Evolutionary conservation across 2,113 vertebrate species (phyloP).

Genomic region (Dolichallabes microphthalmus): DNA sequence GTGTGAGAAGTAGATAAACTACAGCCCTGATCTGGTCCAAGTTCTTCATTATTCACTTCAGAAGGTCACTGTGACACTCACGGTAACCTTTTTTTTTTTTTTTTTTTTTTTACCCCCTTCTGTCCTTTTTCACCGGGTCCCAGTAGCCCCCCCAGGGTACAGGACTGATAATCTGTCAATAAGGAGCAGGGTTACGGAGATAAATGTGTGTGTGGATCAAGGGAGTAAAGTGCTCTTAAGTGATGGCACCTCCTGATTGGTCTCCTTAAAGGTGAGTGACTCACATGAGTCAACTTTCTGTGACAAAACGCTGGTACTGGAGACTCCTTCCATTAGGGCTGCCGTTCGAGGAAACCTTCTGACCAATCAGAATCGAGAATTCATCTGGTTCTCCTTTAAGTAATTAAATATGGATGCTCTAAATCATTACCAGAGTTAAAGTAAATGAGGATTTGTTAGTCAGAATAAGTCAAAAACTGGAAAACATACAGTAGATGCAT

Average conservation of each 20-base stretch:
- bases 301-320: background rate
- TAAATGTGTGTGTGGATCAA: background rate
- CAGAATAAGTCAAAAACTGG: background rate
- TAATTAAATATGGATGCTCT: background rate
- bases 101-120: no score
- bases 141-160: constrained; percentile 2
- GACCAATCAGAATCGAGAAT: background rate
- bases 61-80: constrained; percentile 28
- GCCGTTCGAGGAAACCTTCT: background rate
- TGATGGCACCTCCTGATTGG: background rate
- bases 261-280: background rate
- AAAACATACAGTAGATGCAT: background rate
- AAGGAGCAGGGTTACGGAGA: background rate
- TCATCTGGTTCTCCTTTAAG: background rate
- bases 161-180: constrained; percentile 24
- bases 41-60: constrained; percentile 47
- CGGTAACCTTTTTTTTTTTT: background rate
- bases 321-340: background rate
- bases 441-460: background rate
- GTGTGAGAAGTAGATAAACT: constrained; percentile 42
- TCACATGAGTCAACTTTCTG: background rate
- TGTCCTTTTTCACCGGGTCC: constrained; percentile 29
- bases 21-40: constrained; percentile 22
- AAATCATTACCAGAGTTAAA: background rate
- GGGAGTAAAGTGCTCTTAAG: background rate